phyloP scores from a whole-genome alignment of 2,888 invertebrate genomes.

The Drosophila ezoana region DNA sequence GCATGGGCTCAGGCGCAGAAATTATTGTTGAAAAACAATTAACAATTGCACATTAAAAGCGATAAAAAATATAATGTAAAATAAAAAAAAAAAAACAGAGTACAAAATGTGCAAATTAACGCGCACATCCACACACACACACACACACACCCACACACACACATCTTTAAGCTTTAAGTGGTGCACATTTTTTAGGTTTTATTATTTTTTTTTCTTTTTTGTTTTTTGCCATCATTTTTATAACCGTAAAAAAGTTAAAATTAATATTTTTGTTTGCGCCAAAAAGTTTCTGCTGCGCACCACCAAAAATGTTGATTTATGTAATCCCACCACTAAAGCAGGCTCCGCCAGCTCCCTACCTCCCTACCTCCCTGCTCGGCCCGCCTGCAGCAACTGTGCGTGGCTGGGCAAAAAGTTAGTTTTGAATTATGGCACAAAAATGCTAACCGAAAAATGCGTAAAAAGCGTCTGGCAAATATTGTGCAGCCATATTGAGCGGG shows the following conservation, averaged over 20 bases:
- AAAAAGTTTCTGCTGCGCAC: constrained; percentile 55
- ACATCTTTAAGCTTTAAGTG: constrained; percentile 31
- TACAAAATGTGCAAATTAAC: constrained; percentile 37
- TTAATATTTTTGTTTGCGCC: constrained; percentile 78
- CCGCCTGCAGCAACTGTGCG: constrained; percentile 5
- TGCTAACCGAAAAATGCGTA: constrained; percentile 40
- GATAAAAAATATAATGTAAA: constrained; percentile 20
- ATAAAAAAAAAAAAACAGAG: constrained; percentile 2
- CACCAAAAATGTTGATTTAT: constrained; percentile 71
- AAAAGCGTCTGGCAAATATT: constrained; percentile 35
- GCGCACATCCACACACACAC: constrained; percentile 16
- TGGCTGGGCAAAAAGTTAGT: constrained; percentile 48
- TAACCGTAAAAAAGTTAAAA: constrained; percentile 66
- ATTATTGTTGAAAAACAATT: constrained; percentile 73
- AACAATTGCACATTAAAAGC: constrained; percentile 68
- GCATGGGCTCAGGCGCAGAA: constrained; percentile 44
- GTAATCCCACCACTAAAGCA: constrained; percentile 37
- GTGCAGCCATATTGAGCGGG: constrained; percentile 37
- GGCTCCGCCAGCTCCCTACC: too few species aligned
- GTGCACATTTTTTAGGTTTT: constrained; percentile 6
- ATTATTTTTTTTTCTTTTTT: constrained; percentile 14
- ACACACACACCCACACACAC: background rate
- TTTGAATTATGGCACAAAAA: constrained; percentile 58
- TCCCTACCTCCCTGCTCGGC: too few species aligned
- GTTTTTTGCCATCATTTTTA: constrained; percentile 37